Base-by-base conservation (phyloP, 2,797 vertebrate species). In the Coracias cyanogaster region DNA sequence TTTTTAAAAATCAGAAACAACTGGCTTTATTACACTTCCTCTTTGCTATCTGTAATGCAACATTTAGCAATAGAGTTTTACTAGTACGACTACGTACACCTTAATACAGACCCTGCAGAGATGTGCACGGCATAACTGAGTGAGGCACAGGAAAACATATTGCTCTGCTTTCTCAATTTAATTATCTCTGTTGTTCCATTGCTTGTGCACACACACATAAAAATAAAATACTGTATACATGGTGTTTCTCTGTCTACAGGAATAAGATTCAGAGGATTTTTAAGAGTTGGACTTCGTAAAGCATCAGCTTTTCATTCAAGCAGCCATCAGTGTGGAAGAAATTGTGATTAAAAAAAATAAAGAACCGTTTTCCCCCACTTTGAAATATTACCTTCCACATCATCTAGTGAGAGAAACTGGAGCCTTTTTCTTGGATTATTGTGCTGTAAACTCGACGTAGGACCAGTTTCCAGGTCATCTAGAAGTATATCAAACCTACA, bases 361-460 rank as follows among this genome's bases (percentile, higher is more conserved):
- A 70, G 29, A 52, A 26, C 6, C 24, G 9, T 33, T 37, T 39
- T 24, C 25, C 37, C 45, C 33, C 25, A 31, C 54, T 82, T 82
- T 37, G 64, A 91, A 61, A 93, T 76, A 76, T 97, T 98, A 99
- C 99, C 99, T 96, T 98, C 98, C 10, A 43, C 58, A 90, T 98
- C 98, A 60, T 98, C 98, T 41, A 97, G 54, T 58, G 98, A 97
- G 21, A 92, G 87, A 88, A 99, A 99, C 88, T 99, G 99, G 77
- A 99, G 98, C 84, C 98, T 99, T 96, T 98, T 99, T 85, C 98
- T 98, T 46, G 99, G 97, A 83, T 94, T 98, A 96, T 95, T 76
- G 82, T 85, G 96, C 85, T 97, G 98, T 73, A 87, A 85, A 16
- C 97, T 78, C 54, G 98, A 97, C 71, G 98, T 51, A 93, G 98